Evolutionary conservation across 2,113 vertebrate species (phyloP), one percentile per base, ranked within the genome.

Genomic region (Eulacestoma nigropectus): DNA sequence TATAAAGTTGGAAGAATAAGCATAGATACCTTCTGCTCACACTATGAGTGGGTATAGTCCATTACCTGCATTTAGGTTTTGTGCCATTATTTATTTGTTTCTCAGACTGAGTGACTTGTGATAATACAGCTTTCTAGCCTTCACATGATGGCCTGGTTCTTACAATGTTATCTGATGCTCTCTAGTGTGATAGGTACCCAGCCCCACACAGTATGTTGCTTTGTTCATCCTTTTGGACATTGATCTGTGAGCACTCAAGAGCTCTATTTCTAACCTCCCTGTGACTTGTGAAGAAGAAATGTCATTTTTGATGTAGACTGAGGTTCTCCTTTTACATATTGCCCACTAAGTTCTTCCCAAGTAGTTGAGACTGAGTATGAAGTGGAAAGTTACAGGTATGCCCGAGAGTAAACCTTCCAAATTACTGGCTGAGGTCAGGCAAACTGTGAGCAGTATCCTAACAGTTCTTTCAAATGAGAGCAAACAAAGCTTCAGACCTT

Each of bases 371-470:
- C 72, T 33, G 83, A 89, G 63, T n/a, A 70, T 81, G 72, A 95
- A 97, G 96, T 98, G 98, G 98, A 98, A 98, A 98, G 95, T 97
- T 98, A 98, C 98, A 96, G 95, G 97, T 93, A 97, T 97, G 95
- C 94, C 95, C 72, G 93, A 89, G 96, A 98, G 96, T 67, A 92
- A 97, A 96, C 81, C 95, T 95, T 91, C 64, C 74, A 95, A 97
- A 97, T 96, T 90, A 96, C 67, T 90, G 84, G 72, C 84, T 95
- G 94, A 97, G 93, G 95, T 97, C 96, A 97, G 93, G 80, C 47
- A 96, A 97, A 97, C 92, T 97, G 87, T 65, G 90, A 95, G 91
- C 93, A 90, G 59, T 96, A 94, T 96, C 96, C 93, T 96, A 96
- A 96, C 94, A 96, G 95, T 96, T 98, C 95, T 97, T 96, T 94